These are phyloP conservation scores for Papilio gigon DNA, from an alignment of 2,888 invertebrate species.

Conservation along the genomic window DNA sequence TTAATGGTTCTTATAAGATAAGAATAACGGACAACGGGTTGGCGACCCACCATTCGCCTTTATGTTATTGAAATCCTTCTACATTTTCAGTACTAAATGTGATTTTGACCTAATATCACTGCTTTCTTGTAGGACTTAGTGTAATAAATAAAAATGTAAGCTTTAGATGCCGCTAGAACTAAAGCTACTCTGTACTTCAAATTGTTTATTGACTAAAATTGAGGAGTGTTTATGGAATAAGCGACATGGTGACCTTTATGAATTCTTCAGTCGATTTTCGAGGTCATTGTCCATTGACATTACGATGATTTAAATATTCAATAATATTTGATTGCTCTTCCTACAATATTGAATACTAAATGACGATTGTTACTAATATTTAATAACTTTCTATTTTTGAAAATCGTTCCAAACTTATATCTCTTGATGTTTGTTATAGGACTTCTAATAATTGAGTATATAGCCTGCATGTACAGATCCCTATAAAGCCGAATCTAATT, in stretches of 20 bases:
- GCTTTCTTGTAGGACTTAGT: too few species aligned
- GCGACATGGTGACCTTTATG: slow-evolving; percentile 31
- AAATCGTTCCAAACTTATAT: neutral
- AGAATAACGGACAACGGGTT: too few species aligned
- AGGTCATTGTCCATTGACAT: slow-evolving; percentile 38
- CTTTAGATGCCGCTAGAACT: too few species aligned
- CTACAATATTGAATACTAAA: slow-evolving; percentile 2
- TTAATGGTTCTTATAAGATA: too few species aligned
- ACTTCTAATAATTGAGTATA: too few species aligned
- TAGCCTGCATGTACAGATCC: neutral
- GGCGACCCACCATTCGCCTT: too few species aligned
- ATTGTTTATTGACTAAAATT: slow-evolving; percentile 8
- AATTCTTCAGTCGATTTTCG: slow-evolving; percentile 4
- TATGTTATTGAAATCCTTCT: too few species aligned
- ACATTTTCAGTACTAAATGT: too few species aligned
- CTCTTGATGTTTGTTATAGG: too few species aligned
- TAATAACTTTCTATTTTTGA: slow-evolving; percentile 3
- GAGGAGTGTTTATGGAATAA: neutral
- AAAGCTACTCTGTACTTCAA: neutral
- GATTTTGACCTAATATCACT: too few species aligned
- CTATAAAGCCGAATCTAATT: neutral
- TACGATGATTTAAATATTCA: slow-evolving; percentile 15
- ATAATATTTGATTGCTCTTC: slow-evolving; percentile 14
- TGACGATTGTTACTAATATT: neutral
- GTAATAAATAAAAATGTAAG: neutral